Conservation (phyloP, 1,140 invertebrate species). For the Pseudomyrmex pallidus region DNA sequence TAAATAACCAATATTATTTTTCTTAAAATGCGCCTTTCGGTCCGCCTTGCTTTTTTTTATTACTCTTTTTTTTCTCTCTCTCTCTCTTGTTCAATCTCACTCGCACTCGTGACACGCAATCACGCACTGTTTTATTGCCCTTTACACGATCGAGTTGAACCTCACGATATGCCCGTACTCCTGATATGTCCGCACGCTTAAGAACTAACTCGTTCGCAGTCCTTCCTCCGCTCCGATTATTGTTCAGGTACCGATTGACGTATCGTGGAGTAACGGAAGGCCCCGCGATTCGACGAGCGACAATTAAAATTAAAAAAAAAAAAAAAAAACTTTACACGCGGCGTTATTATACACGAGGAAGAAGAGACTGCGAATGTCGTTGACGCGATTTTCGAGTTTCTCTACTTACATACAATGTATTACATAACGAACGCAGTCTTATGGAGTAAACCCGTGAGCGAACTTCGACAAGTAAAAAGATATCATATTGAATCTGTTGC, state of each 20-base stretch:
- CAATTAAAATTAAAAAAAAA: conserved; percentile 25
- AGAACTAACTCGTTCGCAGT: conserved; percentile 75
- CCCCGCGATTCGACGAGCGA: conserved; percentile 46
- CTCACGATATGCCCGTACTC: conserved; percentile 78
- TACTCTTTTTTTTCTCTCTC: neutral
- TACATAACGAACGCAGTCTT: conserved; percentile 83
- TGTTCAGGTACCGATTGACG: conserved; percentile 81
- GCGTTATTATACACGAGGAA: conserved; percentile 65
- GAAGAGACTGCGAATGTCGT: conserved; percentile 79
- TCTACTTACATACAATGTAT: conserved; percentile 74
- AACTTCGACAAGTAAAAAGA: conserved; percentile 73
- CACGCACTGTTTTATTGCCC: conserved; percentile 51
- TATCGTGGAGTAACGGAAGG: conserved; percentile 65
- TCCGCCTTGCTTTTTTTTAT: conserved; percentile 32
- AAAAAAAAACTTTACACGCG: conserved; percentile 35
- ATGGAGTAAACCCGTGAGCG: conserved; percentile 77
- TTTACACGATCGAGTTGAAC: conserved; percentile 62
- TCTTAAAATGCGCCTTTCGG: conserved; percentile 70
- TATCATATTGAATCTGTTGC: conserved; percentile 67
- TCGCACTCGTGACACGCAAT: conserved; percentile 26
- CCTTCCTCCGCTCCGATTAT: conserved; percentile 69
- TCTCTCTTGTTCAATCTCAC: neutral
- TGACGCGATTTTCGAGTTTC: conserved; percentile 67
- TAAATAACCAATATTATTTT: conserved; percentile 76
- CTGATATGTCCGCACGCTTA: conserved; percentile 80